Base-by-base conservation (phyloP, 2,113 vertebrate genomes). In the Romanogobio albipinnatus region DNA sequence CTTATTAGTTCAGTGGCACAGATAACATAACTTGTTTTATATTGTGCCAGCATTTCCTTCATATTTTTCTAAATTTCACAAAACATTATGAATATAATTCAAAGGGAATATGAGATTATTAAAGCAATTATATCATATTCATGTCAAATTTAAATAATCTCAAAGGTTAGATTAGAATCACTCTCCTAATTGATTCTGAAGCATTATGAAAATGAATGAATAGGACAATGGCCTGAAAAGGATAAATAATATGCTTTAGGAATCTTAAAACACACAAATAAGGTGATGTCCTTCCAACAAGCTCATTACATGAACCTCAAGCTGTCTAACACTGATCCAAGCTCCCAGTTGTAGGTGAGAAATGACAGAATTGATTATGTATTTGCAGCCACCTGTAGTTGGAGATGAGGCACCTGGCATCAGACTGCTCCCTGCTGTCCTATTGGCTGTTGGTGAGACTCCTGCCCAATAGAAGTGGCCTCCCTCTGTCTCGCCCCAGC, bases 401-500 rank as follows among this genome's bases (percentile, higher is more conserved):
- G 74, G 61, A 81, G 81, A 86, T 82, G 85, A 79, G 80, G 73
- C 83, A 61, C 79, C 85, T 82, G 83, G 85, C 79, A 83, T 73
- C 39, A 45, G 62, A 78, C 75, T 85, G 58, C 75, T 68, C 70
- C 74, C 85, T 75, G 81, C 82, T 81, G 85, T 76, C 84, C 83
- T 82, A 78, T 85, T 87, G 88, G 78, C 80, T 75, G 61, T 68
- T 47, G 56, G 36, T 61, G 47, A 61, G 70, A 17, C 58, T 86
- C 66, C 81, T 81, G 58, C 17, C 78, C 73, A 81, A 80, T 62
- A 53, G 70, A 84, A 73, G 61, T 47, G 71, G 58, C 73, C 78
- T 78, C 85, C 71, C 58, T 64, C 73, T 68, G 14, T 71, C 82
- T 76, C 58, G 64, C 85, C 77, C 76, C 70, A 70, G 78, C 64